Conservation (phyloP, 2,797 vertebrate genomes). For the Eulemur coronatus region DNA sequence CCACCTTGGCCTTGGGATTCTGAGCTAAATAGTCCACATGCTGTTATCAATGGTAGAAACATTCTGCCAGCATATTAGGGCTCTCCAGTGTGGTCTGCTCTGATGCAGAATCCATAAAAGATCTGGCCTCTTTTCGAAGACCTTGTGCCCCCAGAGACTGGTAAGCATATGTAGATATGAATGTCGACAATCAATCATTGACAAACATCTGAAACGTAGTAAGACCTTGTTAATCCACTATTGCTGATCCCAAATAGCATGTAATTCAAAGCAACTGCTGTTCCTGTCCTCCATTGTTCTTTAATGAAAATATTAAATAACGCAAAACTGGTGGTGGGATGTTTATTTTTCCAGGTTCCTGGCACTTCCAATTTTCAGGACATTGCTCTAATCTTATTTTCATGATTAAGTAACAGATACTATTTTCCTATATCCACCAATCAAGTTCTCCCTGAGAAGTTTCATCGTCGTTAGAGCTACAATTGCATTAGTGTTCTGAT, state of each 20-base stretch:
- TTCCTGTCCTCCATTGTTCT: not conserved
- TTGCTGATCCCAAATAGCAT: conserved; percentile 39
- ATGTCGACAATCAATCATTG: conserved; percentile 45
- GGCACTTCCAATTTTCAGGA: conserved; percentile 43
- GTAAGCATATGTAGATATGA: conserved; percentile 55
- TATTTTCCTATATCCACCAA: not conserved
- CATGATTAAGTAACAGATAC: not conserved
- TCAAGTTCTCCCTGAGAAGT: not conserved
- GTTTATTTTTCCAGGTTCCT: conserved; percentile 13
- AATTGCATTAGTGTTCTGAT: not conserved
- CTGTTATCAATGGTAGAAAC: conserved; percentile 42
- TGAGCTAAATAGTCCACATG: not conserved
- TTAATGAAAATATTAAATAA: conserved; percentile 59
- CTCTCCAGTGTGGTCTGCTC: conserved; percentile 43
- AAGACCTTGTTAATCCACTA: conserved; percentile 55
- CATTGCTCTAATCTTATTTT: conserved; percentile 12
- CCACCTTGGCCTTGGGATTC: conserved; percentile 49
- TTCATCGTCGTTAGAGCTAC: not conserved
- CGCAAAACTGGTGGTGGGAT: not conserved
- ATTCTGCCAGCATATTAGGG: not conserved
- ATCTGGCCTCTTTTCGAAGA: not conserved
- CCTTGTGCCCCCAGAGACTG: not conserved
- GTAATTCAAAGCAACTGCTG: conserved; percentile 63
- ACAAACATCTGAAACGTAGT: conserved; percentile 50
- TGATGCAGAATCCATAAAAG: conserved; percentile 46